Conservation (phyloP, 1,140 invertebrate genomes). For the Oedothorax gibbosus region DNA sequence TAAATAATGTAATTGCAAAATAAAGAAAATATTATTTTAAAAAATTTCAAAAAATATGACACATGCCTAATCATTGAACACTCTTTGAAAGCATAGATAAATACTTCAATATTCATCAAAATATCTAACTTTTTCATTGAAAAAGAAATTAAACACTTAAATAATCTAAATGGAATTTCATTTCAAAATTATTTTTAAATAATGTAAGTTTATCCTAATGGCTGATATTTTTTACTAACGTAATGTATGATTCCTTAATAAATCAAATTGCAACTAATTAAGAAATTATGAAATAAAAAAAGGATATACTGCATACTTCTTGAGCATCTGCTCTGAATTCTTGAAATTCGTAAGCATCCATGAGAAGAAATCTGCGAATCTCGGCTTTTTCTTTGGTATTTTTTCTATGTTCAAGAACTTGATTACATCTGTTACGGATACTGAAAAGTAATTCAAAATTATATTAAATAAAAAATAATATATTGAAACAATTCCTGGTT, state of each 20-base stretch:
- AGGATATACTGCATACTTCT: neutral
- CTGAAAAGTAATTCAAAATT: neutral
- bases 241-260: too few relatives aligned
- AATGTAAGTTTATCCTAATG: too few relatives aligned
- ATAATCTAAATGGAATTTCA: too few relatives aligned
- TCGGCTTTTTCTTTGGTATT: conserved; percentile 34
- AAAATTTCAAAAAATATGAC: neutral
- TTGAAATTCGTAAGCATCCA: conserved; percentile 36
- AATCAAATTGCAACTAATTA: too few relatives aligned
- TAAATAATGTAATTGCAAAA: neutral
- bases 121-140: too few relatives aligned
- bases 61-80: neutral
- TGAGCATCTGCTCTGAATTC: conserved; percentile 44
- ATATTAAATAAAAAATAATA: too few relatives aligned
- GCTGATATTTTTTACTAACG: too few relatives aligned
- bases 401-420: conserved; percentile 26
- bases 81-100: too few relatives aligned
- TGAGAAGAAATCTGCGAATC: neutral
- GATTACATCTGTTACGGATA: neutral
- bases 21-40: neutral
- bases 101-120: too few relatives aligned
- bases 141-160: too few relatives aligned
- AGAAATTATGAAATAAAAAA: neutral
- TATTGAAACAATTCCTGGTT: too few relatives aligned
- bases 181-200: too few relatives aligned